phyloP scores from a whole-genome alignment of 2,113 vertebrate species.

The Sakesphorus luctuosus region DNA sequence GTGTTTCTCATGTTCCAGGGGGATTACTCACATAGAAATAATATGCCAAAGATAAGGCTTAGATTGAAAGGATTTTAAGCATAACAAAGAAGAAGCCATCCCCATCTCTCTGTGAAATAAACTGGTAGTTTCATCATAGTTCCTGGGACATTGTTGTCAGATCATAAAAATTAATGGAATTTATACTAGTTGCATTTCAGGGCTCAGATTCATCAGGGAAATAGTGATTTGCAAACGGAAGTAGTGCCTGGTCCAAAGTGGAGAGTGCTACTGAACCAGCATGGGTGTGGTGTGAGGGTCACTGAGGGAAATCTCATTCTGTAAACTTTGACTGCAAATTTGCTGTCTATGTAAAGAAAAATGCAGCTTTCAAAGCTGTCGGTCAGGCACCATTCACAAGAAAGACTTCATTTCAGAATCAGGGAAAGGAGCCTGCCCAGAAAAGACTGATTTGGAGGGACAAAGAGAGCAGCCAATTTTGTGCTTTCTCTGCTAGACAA shows the following conservation, averaged over 20 bases:
- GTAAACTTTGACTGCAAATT: background rate
- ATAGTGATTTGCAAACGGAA: background rate
- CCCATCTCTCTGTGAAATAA: background rate
- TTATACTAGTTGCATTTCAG: background rate
- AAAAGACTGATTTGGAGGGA: background rate
- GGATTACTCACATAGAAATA: background rate
- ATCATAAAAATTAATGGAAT: background rate
- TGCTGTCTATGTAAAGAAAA: background rate
- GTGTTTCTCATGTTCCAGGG: background rate
- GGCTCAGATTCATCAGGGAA: background rate
- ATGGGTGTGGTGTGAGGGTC: background rate
- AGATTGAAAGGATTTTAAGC: background rate
- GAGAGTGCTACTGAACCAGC: background rate
- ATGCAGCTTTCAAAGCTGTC: background rate
- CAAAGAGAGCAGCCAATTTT: background rate
- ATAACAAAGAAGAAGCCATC: background rate
- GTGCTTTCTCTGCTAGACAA: background rate
- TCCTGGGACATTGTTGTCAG: background rate
- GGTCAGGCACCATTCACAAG: background rate
- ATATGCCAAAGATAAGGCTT: background rate
- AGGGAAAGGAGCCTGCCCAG: background rate
- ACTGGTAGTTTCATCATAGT: background rate
- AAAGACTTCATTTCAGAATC: background rate
- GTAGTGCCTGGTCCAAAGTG: background rate
- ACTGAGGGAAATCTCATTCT: background rate